Evolutionary conservation across 2,797 vertebrate species (phyloP), one percentile per base, ranked within the genome.

Genomic region (Parambassis ranga): DNA sequence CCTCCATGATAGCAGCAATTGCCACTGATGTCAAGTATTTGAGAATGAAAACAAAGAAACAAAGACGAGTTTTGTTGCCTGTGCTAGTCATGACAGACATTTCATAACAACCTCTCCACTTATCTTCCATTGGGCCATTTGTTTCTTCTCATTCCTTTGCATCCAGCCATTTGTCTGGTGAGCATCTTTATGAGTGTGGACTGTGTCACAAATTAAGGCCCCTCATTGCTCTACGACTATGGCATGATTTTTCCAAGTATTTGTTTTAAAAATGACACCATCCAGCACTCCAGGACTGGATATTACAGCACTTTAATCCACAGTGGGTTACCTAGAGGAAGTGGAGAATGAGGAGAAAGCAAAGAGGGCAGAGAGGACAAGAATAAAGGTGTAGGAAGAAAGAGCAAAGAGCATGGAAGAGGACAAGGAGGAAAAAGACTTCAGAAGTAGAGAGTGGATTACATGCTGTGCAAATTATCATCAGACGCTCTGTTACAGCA

Each of bases 211-310:
- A n/a, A n/a, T n/a, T n/a, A n/a, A n/a, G n/a, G n/a, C 32, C 30
- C 15, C 65, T 78, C 77, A 81, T 58, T 66, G 50, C 69, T 60
- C 44, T 66, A 30, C 60, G 61, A 49, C 55, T 41, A 66, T 55
- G 53, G 82, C 60, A 60, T 74, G 71, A 82, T 87, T 88, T 82
- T 69, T 81, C 65, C 31, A 64, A 77, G 73, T 65, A 60, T 57
- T 66, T 78, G 77, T 82, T 86, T 51, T n/a, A n/a, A 61, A 55
- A 86, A 72, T 20, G 61, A 75, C 26, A 37, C 55, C 74, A n/a
- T n/a, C n/a, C n/a, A n/a, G n/a, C n/a, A n/a, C n/a, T 70, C 46
- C 68, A 49, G 55, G 66, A n/a, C 50, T 48, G 51, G 56, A 77
- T 39, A 71, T 76, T 79, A 79, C 61, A 71, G 61, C 59, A 32